phyloP scores from a whole-genome alignment of 2,888 invertebrate genomes.

The Masnerella sp. region DNA sequence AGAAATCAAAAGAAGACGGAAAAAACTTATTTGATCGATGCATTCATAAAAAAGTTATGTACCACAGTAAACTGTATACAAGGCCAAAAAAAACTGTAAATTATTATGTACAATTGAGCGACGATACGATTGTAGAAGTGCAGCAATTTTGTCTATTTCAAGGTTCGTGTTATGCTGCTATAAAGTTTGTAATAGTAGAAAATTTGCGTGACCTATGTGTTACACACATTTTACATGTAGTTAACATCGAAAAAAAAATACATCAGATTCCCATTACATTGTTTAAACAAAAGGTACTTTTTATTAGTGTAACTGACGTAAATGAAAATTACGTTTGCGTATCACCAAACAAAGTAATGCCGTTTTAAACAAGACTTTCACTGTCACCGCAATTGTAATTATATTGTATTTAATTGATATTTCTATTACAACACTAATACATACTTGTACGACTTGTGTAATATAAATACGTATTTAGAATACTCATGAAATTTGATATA shows the following conservation, averaged over 20 bases:
- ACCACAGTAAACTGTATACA: conserved; percentile 1
- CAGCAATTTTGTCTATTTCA: not conserved
- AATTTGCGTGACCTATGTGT: not conserved
- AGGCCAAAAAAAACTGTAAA: conserved; percentile 13
- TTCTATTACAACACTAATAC: too few species aligned
- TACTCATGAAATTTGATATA: too few species aligned
- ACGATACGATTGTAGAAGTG: not conserved
- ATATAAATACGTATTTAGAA: too few species aligned
- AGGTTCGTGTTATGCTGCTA: not conserved
- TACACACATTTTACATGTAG: not conserved
- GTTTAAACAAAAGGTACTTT: not conserved
- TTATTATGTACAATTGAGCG: conserved; percentile 2
- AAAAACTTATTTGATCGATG: not conserved
- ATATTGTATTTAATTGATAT: not conserved
- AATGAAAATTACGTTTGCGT: not conserved
- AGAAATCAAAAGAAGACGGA: not conserved
- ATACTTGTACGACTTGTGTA: too few species aligned
- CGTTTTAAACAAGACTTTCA: not conserved
- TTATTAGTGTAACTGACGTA: not conserved
- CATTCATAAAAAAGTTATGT: conserved; percentile 5
- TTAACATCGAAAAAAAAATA: not conserved
- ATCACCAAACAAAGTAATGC: not conserved
- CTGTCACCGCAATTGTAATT: not conserved
- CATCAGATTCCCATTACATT: not conserved
- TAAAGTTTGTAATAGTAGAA: not conserved